Conservation (phyloP, 2,113 vertebrate species). For the Chiloscyllium plagiosum region DNA sequence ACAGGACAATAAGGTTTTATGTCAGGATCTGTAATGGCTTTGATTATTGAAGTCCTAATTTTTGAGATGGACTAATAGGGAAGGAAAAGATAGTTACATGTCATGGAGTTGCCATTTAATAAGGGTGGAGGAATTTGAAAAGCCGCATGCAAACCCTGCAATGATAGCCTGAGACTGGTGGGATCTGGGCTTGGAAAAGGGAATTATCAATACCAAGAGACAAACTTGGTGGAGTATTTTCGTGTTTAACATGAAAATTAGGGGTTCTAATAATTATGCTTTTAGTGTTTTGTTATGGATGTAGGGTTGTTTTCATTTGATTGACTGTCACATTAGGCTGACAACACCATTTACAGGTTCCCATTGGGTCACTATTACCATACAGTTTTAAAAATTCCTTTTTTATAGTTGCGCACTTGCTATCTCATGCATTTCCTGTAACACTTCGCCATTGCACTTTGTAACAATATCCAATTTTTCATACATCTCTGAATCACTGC, state of each 20-base stretch:
- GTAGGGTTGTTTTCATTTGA: not conserved
- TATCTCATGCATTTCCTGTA: not conserved
- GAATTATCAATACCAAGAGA: not conserved
- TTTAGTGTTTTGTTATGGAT: not conserved
- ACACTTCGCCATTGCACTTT: not conserved
- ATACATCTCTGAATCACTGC: not conserved
- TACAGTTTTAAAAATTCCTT: not conserved
- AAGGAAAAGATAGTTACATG: not conserved
- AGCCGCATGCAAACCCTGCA: not conserved
- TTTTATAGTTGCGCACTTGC: not conserved
- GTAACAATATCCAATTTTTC: not conserved
- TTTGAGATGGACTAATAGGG: not conserved
- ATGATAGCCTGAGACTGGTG: not conserved
- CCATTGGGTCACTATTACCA: not conserved
- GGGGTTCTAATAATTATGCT: not conserved
- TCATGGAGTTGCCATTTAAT: not conserved
- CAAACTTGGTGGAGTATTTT: not conserved
- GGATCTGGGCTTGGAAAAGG: not conserved
- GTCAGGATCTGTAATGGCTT: not conserved
- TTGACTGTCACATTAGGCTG: not conserved
- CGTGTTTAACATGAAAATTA: not conserved
- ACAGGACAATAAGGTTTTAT: not conserved
- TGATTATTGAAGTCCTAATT: not conserved
- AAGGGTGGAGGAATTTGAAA: not conserved
- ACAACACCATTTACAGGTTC: not conserved